These are phyloP conservation scores for Enteromius treurensis DNA, from an alignment of 2,797 vertebrate species.

Conservation along the genomic window DNA sequence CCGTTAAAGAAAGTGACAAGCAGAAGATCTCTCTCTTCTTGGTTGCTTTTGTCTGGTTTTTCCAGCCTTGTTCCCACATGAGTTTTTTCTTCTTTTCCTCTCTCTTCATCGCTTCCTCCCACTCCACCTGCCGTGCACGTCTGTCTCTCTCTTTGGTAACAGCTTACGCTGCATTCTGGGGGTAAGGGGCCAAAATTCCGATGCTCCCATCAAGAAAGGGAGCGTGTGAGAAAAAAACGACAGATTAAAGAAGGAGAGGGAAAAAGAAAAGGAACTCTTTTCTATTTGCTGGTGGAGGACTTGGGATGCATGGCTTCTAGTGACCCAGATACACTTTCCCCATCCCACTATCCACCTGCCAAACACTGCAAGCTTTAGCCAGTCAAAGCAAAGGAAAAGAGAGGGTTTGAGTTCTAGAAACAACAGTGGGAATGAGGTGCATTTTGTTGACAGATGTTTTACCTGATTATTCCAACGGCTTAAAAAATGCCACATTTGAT, in stretches of 20 bases:
- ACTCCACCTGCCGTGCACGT: neutral
- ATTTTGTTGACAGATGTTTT: neutral
- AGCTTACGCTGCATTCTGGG: neutral
- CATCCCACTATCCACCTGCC: constrained; percentile 53
- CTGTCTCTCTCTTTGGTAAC: neutral
- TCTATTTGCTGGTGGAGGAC: constrained; percentile 68
- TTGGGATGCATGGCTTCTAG: constrained; percentile 82
- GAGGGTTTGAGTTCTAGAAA: constrained; percentile 45
- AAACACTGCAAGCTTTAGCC: constrained; percentile 46
- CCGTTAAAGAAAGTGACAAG: constrained; percentile 9
- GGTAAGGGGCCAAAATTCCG: constrained; percentile 7
- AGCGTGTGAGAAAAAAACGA: constrained; percentile 12
- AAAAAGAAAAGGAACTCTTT: constrained; percentile 66
- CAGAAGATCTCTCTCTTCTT: neutral
- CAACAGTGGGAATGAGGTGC: neutral
- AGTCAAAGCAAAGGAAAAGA: constrained; percentile 37
- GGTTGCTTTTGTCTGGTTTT: constrained; percentile 35
- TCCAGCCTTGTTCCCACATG: constrained; percentile 2
- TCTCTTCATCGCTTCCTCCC: constrained; percentile 4
- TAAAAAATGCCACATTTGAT: neutral
- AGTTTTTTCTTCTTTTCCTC: constrained; percentile 35
- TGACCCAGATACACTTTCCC: constrained; percentile 81
- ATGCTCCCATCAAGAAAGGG: constrained; percentile 1
- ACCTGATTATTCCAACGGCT: neutral
- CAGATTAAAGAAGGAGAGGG: constrained; percentile 24